Evolutionary conservation across 1,140 invertebrate genomes (phyloP), one percentile per base, ranked within the genome.

Genomic region (Drosophila sproati): DNA sequence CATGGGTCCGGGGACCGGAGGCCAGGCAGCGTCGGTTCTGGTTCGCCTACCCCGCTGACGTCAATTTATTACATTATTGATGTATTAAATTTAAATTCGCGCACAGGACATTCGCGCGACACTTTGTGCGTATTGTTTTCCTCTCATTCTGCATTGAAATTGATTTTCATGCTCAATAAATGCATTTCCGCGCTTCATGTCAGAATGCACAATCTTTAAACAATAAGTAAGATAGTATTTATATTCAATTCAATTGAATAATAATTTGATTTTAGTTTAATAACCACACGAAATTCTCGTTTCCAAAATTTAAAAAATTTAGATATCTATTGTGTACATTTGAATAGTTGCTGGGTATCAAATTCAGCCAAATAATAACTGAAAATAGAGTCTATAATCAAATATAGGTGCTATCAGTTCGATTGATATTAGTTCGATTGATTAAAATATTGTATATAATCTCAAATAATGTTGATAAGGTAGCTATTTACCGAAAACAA

Each of bases 11-110:
- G 29, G 20, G 20, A 20, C 20, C 1, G 20, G 20, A 20, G 20
- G 20, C 20, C 20, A 20, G 20, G 20, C 20, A 20, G 20, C 20
- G 10, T 43, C 10, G 39, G 39, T 43, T 43, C n/a, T 41, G 39
- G 39, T 41, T 41, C 39, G n/a, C 47, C 37, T 6, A 2, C 43
- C 7, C 12, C 1, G 35, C 29, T 66, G 66, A 62, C 51, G 43
- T 75, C 47, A 71, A 87, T 87, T 88, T 88, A 88, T 87, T 77
- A 73, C 80, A 71, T 82, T 87, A 87, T 88, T 80, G 80, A 82
- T 83, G 80, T 88, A 82, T 77, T 77, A 66, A 79, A 77, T 77
- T 61, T 55, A 41, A 73, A 69, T 61, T 47, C 10, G 29, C 52
- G 45, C 35, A 34, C 32, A 37, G 54, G 10, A 52, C 29, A 52